Conservation (phyloP, 2,113 vertebrate genomes). For the Dicaeum eximium region DNA sequence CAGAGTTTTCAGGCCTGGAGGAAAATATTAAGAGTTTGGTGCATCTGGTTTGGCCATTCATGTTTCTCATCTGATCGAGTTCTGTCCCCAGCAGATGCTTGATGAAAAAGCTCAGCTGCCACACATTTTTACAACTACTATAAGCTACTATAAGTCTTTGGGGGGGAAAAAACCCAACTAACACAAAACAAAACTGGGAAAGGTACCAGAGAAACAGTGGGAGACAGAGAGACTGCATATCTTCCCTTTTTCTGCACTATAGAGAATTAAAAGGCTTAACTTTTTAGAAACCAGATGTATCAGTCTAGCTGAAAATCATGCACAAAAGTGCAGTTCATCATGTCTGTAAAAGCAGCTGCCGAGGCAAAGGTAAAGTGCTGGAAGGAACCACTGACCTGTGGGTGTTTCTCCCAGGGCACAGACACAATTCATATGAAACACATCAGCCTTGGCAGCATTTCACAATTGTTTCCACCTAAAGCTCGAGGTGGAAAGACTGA, state of each 20-base stretch:
- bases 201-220: background rate
- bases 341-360: background rate
- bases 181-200: background rate
- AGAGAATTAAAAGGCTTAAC: background rate
- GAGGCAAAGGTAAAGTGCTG: background rate
- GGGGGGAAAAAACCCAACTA: background rate
- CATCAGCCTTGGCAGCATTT: background rate
- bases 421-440: background rate
- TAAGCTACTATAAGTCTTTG: background rate
- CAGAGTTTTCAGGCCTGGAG: background rate
- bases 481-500: background rate
- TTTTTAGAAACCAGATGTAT: background rate
- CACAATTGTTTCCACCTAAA: background rate
- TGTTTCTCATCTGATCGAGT: background rate
- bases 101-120: background rate
- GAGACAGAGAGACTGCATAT: background rate
- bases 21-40: background rate
- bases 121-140: background rate
- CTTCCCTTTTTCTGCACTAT: background rate
- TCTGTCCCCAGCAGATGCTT: background rate
- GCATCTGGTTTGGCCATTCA: background rate
- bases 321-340: background rate
- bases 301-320: background rate
- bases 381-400: background rate
- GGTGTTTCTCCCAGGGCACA: background rate